Evolutionary conservation across 1,140 invertebrate genomes (phyloP).

Genomic region (Brachionus rotundiformis): DNA sequence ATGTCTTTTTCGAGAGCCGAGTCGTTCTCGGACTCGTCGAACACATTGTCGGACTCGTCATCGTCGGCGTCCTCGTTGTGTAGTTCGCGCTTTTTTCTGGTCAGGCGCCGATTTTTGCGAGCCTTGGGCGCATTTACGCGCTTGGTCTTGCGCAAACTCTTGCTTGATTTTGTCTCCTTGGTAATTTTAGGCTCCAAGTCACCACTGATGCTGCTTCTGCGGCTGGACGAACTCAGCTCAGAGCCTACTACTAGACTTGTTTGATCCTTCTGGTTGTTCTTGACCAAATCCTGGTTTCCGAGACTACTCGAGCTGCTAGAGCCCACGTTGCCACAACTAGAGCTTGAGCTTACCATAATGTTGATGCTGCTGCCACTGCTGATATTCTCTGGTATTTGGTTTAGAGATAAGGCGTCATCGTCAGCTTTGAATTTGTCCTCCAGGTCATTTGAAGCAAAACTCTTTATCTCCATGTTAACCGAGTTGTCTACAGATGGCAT

Average conservation of each 20-base stretch:
- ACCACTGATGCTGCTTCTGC: constrained; percentile 20
- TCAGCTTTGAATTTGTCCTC: neutral
- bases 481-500: constrained; percentile 14
- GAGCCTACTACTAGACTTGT: neutral
- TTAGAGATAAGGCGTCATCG: neutral
- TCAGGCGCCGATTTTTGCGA: neutral
- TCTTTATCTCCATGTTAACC: neutral
- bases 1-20: neutral
- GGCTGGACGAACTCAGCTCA: constrained; percentile 15
- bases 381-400: neutral
- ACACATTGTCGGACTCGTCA: constrained; percentile 2
- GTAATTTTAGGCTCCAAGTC: constrained; percentile 17
- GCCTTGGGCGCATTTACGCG: neutral
- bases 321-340: constrained; percentile 22
- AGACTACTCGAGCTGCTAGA: constrained; percentile 35
- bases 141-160: neutral
- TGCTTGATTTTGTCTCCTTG: neutral
- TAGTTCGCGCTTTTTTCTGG: neutral
- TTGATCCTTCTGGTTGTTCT: neutral
- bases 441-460: neutral
- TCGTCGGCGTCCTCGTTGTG: neutral
- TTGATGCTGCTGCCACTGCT: constrained; percentile 36
- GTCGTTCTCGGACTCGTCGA: constrained; percentile 14
- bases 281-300: neutral
- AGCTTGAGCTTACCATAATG: constrained; percentile 13